Conservation (phyloP, 2,113 vertebrate species). For the Motacilla alba region DNA sequence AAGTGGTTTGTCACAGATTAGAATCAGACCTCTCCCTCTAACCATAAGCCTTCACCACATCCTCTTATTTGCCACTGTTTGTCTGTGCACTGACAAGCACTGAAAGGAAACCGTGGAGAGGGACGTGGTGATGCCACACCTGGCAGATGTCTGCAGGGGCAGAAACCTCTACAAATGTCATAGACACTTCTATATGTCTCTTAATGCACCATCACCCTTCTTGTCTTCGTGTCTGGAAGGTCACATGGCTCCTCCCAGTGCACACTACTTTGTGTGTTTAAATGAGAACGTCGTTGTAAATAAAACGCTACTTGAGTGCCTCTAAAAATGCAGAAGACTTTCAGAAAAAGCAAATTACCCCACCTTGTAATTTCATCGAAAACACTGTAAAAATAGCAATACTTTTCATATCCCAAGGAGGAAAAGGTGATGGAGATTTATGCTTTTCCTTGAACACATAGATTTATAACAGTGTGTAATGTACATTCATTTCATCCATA, state of each 20-base stretch:
- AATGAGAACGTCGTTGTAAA: slow-evolving; percentile 64
- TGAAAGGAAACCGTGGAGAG: slow-evolving; percentile 15
- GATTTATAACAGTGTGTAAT: slow-evolving; percentile 77
- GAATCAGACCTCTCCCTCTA: slow-evolving; percentile 16
- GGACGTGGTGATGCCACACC: not conserved
- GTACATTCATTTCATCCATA: slow-evolving; percentile 78
- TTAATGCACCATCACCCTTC: not conserved
- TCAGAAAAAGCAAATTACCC: slow-evolving; percentile 68
- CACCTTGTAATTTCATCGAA: slow-evolving; percentile 63
- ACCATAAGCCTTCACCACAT: slow-evolving; percentile 39
- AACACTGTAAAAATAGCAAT: slow-evolving; percentile 48
- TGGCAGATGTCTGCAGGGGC: not conserved
- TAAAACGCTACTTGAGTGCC: slow-evolving; percentile 44
- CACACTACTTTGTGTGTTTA: slow-evolving; percentile 60
- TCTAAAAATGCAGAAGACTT: slow-evolving; percentile 48
- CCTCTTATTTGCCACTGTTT: slow-evolving; percentile 13
- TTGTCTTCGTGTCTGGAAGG: slow-evolving; percentile 41
- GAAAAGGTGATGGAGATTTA: slow-evolving; percentile 73
- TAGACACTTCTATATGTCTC: slow-evolving; percentile 42
- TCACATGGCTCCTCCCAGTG: not conserved
- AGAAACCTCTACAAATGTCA: slow-evolving; percentile 25
- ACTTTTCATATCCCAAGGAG: slow-evolving; percentile 60
- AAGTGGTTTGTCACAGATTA: slow-evolving; percentile 6
- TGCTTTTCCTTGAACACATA: slow-evolving; percentile 73
- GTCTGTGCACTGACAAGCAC: not conserved